These are phyloP conservation scores for Neolamprologus sp. DNA, from an alignment of 2,113 vertebrate genomes.

Conservation along the genomic window DNA sequence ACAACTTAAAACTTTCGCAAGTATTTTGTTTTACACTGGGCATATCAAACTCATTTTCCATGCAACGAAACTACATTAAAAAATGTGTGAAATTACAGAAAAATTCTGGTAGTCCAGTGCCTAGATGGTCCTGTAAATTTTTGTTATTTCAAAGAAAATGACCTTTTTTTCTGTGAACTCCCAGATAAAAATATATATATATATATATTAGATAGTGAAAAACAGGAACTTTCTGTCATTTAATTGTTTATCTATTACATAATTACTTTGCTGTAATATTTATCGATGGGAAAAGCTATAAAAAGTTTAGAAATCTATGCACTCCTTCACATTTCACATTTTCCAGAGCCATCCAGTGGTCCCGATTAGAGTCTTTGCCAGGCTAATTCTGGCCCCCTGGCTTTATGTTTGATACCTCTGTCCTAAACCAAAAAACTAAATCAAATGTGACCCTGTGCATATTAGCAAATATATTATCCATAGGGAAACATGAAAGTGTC, in stretches of 20 bases:
- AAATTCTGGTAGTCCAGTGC: background rate
- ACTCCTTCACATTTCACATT: background rate
- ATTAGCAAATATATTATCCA: background rate
- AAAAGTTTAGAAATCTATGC: background rate
- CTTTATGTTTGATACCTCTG: background rate
- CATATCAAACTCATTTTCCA: background rate
- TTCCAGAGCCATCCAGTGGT: background rate
- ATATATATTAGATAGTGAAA: background rate
- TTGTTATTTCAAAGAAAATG: background rate
- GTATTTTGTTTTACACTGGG: background rate
- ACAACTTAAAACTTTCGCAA: background rate
- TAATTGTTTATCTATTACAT: background rate
- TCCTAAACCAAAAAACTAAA: background rate
- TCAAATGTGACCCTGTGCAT: background rate
- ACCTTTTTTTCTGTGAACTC: background rate
- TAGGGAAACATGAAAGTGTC: background rate
- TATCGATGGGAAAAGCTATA: background rate
- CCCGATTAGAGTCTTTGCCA: background rate
- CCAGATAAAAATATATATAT: background rate
- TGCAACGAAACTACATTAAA: background rate
- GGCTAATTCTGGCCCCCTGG: background rate
- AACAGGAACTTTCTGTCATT: background rate
- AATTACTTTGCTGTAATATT: background rate
- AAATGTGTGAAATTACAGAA: background rate
- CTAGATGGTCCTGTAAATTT: background rate